Conservation (phyloP, 2,888 invertebrate genomes). For the Allolobophora icterica region DNA sequence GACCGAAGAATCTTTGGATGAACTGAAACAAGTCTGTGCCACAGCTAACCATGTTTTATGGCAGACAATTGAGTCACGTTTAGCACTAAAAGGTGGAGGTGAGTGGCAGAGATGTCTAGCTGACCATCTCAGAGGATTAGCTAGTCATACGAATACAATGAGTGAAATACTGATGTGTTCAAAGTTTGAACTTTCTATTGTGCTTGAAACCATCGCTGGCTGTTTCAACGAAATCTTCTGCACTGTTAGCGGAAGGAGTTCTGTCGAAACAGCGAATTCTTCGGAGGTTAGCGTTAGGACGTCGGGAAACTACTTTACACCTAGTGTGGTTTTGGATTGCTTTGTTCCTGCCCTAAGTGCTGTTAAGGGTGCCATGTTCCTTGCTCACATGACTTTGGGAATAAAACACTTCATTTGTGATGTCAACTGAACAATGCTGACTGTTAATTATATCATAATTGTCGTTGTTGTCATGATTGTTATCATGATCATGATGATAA, state of each 20-base stretch:
- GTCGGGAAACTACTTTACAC: neutral
- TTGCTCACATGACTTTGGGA: neutral
- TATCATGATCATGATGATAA: neutral
- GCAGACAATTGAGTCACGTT: neutral
- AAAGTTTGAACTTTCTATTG: neutral
- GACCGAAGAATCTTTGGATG: slow-evolving; percentile 4
- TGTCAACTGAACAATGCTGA: slow-evolving; percentile 2
- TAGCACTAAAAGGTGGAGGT: neutral
- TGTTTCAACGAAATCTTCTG: neutral
- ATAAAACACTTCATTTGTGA: slow-evolving; percentile 22
- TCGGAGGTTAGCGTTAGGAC: neutral
- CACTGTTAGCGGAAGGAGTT: neutral
- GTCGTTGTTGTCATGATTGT: neutral
- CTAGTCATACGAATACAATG: neutral
- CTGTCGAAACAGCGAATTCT: neutral
- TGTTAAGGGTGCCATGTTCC: slow-evolving; percentile 12
- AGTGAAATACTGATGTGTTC: neutral
- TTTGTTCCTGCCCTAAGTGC: neutral
- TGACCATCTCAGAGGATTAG: neutral
- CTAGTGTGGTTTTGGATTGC: neutral
- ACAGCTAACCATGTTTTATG: neutral
- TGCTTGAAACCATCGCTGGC: slow-evolving; percentile 2
- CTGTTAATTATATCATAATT: neutral
- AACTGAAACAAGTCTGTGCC: slow-evolving; percentile 13
- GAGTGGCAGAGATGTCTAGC: slow-evolving; percentile 8